Evolutionary conservation across 1,140 invertebrate species (phyloP).

Genomic region (Cydia fagiglandana): DNA sequence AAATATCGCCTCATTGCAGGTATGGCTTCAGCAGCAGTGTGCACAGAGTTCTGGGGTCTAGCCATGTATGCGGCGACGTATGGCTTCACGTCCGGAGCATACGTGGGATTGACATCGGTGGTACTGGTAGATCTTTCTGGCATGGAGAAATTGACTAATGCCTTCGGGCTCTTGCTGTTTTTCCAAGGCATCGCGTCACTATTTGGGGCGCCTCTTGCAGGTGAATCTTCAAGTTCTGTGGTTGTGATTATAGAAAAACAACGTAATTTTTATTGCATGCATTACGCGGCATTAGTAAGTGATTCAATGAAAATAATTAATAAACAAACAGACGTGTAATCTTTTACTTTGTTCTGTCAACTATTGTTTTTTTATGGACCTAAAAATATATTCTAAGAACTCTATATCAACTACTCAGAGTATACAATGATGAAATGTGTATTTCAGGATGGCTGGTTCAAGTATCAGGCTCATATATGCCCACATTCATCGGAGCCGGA

Average conservation of each 20-base stretch:
- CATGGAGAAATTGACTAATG: slow-evolving; percentile 93
- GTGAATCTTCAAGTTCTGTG: slow-evolving; percentile 78
- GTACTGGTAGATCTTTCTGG: slow-evolving; percentile 93
- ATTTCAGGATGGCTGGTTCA: slow-evolving; percentile 90
- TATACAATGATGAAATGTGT: slow-evolving; percentile 11
- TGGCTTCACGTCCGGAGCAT: slow-evolving; percentile 94
- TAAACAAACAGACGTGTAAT: too few relatives aligned
- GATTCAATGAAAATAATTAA: too few relatives aligned
- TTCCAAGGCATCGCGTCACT: slow-evolving; percentile 96
- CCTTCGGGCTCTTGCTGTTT: slow-evolving; percentile 93
- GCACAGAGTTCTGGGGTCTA: slow-evolving; percentile 84
- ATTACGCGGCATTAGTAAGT: too few relatives aligned
- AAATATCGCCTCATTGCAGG: slow-evolving; percentile 81
- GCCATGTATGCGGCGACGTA: slow-evolving; percentile 88
- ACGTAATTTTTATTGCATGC: too few relatives aligned
- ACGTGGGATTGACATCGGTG: slow-evolving; percentile 95
- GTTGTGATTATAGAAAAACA: too few relatives aligned
- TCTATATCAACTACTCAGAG: too few relatives aligned
- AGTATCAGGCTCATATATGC: slow-evolving; percentile 86
- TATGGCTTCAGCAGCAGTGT: slow-evolving; percentile 88
- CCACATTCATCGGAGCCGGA: slow-evolving; percentile 91
- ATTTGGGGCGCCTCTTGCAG: slow-evolving; percentile 92
- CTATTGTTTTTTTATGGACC: too few relatives aligned
- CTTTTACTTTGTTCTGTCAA: too few relatives aligned
- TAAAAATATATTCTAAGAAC: too few relatives aligned